Base-by-base conservation (phyloP, 2,888 invertebrate species). In the Chromoteleia sp. region DNA sequence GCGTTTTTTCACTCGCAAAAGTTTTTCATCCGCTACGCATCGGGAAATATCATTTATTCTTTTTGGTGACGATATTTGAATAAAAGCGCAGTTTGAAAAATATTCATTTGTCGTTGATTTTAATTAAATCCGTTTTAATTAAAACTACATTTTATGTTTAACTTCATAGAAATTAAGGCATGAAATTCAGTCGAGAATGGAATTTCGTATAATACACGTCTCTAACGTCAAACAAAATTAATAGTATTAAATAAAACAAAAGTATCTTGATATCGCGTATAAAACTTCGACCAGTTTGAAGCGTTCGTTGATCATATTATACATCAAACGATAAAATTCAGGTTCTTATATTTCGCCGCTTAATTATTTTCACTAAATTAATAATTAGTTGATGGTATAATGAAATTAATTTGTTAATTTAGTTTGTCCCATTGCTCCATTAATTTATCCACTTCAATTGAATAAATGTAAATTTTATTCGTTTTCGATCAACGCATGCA, bases 61-160 rank as follows among this genome's bases (percentile, higher is more conserved):
- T 36, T 36, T 33, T 36, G 33, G 36, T 30, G 39, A 12, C 6
- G 4, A 6, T 61, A 45, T 61, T 48, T 33, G 10, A 48, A 63
- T 17, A 21, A 63, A 63, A 63, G 50, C 29, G 12, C 36, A 41
- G 39, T 52, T 33, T 21, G 29, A 29, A 52, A 50, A 50, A 48
- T 29, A 41, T 25, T 21, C 48, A 36, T 50, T 48, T 21, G 33
- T 36, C 41, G 14, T 50, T 67, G 39, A 67, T 41, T 67, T 67
- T 52, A 67, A 67, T 67, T 67, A 36, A 67, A 67, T 52, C 52
- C 52, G 29, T 21, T 67, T 52, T 52, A 67, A 67, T 67, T 52
- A 67, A 67, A 67, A 41, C 36, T 45, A 41, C 25, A 52, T 50
- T 52, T 67, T 52, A n/a, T 67, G 52, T 67, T 67, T 52, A 67